Conservation (phyloP, 2,113 vertebrate genomes). For the Phasianus colchicus region DNA sequence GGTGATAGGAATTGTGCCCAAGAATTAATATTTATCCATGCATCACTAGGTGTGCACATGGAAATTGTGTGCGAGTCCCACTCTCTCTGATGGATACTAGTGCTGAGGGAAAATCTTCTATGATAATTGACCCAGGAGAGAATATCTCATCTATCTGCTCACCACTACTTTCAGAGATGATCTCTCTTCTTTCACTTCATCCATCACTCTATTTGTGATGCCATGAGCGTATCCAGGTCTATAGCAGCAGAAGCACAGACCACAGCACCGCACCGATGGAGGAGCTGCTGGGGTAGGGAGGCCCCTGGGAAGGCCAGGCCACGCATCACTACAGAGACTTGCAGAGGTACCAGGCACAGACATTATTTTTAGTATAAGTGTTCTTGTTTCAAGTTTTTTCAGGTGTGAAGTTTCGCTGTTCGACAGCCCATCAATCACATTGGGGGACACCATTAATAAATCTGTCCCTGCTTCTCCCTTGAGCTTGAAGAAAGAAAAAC, state of each 20-base stretch:
- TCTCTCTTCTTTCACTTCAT: not conserved
- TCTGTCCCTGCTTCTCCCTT: constrained; percentile 57
- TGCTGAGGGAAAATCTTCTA: not conserved
- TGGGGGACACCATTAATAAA: constrained; percentile 67
- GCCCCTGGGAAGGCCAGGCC: not conserved
- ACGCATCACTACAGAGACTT: not conserved
- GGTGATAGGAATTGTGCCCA: not conserved
- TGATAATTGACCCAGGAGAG: not conserved
- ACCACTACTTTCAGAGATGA: not conserved
- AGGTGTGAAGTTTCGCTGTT: constrained; percentile 67
- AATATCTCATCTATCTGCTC: not conserved
- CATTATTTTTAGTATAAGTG: constrained; percentile 22
- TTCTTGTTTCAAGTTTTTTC: constrained; percentile 67
- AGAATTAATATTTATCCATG: not conserved
- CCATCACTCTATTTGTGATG: not conserved
- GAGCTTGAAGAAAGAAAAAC: constrained; percentile 56
- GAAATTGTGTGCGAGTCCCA: not conserved
- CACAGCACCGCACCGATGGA: not conserved
- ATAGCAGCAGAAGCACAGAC: not conserved
- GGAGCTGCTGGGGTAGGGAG: not conserved
- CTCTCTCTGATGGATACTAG: not conserved
- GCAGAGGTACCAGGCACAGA: not conserved
- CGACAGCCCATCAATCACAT: constrained; percentile 61
- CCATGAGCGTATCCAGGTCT: not conserved
- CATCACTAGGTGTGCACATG: not conserved